Percentiles rank a stretch among this genome's conserved stretches.
These are phyloP conservation scores for Diplazon laetatorius DNA, from an alignment of 2,888 invertebrate genomes.

Conservation along the genomic window DNA sequence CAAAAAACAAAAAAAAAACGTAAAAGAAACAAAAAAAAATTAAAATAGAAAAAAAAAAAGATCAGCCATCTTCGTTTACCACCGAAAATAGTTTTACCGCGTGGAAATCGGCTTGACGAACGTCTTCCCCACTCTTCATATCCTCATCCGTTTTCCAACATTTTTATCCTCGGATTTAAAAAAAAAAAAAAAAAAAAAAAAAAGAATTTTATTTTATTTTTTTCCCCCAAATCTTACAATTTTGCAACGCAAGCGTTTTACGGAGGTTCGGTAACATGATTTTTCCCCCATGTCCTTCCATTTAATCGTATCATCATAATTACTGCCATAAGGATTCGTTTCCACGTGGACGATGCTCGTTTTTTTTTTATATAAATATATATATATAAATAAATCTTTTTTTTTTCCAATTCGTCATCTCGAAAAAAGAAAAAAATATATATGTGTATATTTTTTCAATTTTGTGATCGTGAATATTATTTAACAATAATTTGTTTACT, in stretches of 20 bases:
- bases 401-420: too few relatives aligned
- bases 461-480: slow-evolving; percentile 24
- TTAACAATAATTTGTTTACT: slow-evolving; percentile 1
- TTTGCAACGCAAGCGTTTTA: slow-evolving; percentile 11
- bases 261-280: too few relatives aligned
- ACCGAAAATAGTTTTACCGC: slow-evolving; percentile 43
- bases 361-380: too few relatives aligned
- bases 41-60: too few relatives aligned
- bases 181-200: not conserved
- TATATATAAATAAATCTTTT: too few relatives aligned
- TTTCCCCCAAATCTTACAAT: too few relatives aligned
- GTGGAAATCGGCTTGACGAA: slow-evolving; percentile 27
- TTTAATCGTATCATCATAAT: slow-evolving; percentile 33
- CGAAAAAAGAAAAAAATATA: too few relatives aligned
- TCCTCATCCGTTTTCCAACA: slow-evolving; percentile 21
- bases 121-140: slow-evolving; percentile 30
- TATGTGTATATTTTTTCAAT: slow-evolving; percentile 16
- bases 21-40: too few relatives aligned
- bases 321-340: slow-evolving; percentile 47
- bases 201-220: slow-evolving; percentile 7
- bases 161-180: slow-evolving; percentile 10
- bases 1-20: too few relatives aligned
- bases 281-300: not conserved
- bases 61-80: slow-evolving; percentile 69
- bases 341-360: slow-evolving; percentile 20